A percentile compares a stretch with the other conserved stretches of the same genome.
These are phyloP conservation scores for Siniperca scherzeri DNA, from an alignment of 2,797 vertebrate species.

Conservation along the genomic window DNA sequence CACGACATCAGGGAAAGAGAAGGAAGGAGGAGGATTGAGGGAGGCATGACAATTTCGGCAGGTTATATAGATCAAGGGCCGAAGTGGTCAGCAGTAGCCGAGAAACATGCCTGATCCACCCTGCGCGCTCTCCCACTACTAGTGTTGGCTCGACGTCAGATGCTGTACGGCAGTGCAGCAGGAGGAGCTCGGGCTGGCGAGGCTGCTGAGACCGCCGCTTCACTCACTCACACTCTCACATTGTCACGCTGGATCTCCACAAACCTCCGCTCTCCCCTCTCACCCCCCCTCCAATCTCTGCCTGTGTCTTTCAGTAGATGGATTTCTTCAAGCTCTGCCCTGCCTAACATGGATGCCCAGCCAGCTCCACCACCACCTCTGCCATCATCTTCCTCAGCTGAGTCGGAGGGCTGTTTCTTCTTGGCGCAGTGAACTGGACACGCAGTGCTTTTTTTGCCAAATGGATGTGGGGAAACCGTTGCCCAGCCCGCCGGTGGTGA, in stretches of 20 bases:
- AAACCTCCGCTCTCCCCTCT: conserved; percentile 49
- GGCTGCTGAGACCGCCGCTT: conserved; percentile 58
- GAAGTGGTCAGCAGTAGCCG: conserved; percentile 86
- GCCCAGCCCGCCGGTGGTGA: conserved; percentile 84
- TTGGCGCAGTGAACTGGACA: conserved; percentile 98
- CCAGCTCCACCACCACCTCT: conserved; percentile 75
- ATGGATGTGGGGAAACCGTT: conserved; percentile 90
- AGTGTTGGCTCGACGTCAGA: conserved; percentile 93
- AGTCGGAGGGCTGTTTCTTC: conserved; percentile 91
- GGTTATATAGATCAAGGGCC: conserved; percentile 78
- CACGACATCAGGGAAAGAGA: conserved; percentile 11
- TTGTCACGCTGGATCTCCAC: conserved; percentile 86
- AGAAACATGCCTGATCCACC: conserved; percentile 84
- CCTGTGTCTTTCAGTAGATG: conserved; percentile 89
- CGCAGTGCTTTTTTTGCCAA: conserved; percentile 85
- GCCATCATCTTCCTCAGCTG: conserved; percentile 82
- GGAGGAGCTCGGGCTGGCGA: conserved; percentile 85
- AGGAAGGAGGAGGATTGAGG: not conserved
- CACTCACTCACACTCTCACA: conserved; percentile 39
- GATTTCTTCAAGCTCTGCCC: conserved; percentile 90
- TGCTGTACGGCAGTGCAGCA: conserved; percentile 93
- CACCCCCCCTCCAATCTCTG: conserved; percentile 61
- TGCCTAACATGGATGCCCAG: conserved; percentile 94
- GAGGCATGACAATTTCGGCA: conserved; percentile 77
- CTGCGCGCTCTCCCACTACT: conserved; percentile 64